Evolutionary conservation across 2,888 invertebrate genomes (phyloP).

Genomic region (Lissonota sp.): DNA sequence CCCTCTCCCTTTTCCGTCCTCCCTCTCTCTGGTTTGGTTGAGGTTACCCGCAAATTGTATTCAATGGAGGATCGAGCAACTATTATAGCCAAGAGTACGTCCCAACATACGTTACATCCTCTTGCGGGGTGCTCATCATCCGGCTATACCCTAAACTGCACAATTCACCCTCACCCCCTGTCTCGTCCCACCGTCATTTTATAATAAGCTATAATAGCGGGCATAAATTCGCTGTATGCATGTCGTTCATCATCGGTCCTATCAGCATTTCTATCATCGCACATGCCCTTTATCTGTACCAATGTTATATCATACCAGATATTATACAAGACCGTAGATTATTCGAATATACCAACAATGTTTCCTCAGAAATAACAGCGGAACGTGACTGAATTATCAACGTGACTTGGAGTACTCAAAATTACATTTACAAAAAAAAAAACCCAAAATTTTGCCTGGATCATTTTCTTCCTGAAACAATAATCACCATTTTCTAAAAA

Average conservation of each 20-base stretch:
- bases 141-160: conserved; percentile 14
- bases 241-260: conserved; percentile 53
- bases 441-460: no score
- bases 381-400: conserved; percentile 1
- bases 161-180: conserved; percentile 5
- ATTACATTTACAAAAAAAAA: no score
- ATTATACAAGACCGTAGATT: conserved; percentile 42
- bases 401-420: no score
- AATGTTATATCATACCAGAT: conserved; percentile 41
- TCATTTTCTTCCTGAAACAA: no score
- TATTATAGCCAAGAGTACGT: conserved; percentile 28
- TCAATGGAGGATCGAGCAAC: conserved; percentile 53
- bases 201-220: neutral
- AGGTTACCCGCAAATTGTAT: conserved; percentile 59
- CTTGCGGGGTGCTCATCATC: conserved; percentile 15
- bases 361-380: conserved; percentile 9
- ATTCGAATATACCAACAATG: conserved; percentile 18
- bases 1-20: conserved; percentile 34
- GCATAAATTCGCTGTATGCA: conserved; percentile 32
- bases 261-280: conserved; percentile 57
- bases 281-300: conserved; percentile 38
- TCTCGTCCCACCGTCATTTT: neutral
- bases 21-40: conserved; percentile 5
- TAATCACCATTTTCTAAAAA: no score
- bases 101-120: conserved; percentile 9